Evolutionary conservation across 2,797 vertebrate species (phyloP).

Genomic region (Cheirogaleus major): DNA sequence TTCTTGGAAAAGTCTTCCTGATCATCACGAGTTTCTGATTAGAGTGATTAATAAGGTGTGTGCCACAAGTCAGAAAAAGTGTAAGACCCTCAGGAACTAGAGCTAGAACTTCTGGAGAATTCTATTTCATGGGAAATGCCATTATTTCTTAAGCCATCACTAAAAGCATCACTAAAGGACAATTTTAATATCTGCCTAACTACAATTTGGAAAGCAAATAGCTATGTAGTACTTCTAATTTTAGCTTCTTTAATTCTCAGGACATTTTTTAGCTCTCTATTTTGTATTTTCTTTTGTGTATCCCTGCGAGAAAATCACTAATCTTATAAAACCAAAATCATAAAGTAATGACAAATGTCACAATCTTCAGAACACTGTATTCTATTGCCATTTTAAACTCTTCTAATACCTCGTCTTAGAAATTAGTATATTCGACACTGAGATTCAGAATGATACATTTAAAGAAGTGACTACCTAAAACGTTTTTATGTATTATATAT

Average conservation of each 20-base stretch:
- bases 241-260: constrained; percentile 16
- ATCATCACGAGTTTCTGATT: neutral
- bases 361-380: neutral
- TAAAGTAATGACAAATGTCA: constrained; percentile 33
- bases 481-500: neutral
- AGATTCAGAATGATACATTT: constrained; percentile 10
- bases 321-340: constrained; percentile 30
- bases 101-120: neutral
- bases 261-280: neutral
- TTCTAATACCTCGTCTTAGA: neutral
- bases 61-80: neutral
- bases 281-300: constrained; percentile 5
- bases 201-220: constrained; percentile 22
- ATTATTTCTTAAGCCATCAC: constrained; percentile 1
- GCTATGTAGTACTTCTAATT: neutral
- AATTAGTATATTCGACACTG: neutral
- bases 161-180: neutral
- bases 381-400: neutral
- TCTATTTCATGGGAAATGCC: neutral
- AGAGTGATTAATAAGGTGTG: neutral
- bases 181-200: neutral
- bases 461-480: neutral
- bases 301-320: constrained; percentile 28
- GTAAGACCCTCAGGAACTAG: neutral
- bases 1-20: neutral